Conservation (phyloP, 2,113 vertebrate genomes). For the Myrmecobius fasciatus region DNA sequence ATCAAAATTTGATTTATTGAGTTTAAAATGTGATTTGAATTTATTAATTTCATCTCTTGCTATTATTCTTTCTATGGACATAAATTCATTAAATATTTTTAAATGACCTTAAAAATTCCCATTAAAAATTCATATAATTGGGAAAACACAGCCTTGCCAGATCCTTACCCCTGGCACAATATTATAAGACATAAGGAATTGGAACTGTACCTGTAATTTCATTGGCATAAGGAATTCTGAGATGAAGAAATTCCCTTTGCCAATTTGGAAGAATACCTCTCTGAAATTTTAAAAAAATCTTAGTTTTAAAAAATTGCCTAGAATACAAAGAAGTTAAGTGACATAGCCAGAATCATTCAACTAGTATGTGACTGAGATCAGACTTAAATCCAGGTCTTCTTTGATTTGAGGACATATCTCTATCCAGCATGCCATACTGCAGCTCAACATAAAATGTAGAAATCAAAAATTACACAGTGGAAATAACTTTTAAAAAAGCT, state of each 20-base stretch:
- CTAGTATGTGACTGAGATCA: neutral
- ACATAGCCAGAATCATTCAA: neutral
- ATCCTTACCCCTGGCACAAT: neutral
- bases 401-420: neutral
- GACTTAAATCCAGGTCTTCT: neutral
- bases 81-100: neutral
- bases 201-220: neutral
- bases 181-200: neutral
- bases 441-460: neutral
- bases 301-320: neutral
- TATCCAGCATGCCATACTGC: neutral
- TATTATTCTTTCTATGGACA: neutral
- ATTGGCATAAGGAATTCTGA: neutral
- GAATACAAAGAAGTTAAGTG: neutral
- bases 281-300: neutral
- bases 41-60: neutral
- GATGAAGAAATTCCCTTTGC: neutral
- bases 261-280: neutral
- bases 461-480: neutral
- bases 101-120: neutral
- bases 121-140: neutral
- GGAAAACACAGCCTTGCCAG: neutral
- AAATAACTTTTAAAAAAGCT: neutral
- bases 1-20: neutral
- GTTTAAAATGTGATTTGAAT: neutral